Conservation (phyloP, 1,140 invertebrate genomes). For the Agrilus planipennis region DNA sequence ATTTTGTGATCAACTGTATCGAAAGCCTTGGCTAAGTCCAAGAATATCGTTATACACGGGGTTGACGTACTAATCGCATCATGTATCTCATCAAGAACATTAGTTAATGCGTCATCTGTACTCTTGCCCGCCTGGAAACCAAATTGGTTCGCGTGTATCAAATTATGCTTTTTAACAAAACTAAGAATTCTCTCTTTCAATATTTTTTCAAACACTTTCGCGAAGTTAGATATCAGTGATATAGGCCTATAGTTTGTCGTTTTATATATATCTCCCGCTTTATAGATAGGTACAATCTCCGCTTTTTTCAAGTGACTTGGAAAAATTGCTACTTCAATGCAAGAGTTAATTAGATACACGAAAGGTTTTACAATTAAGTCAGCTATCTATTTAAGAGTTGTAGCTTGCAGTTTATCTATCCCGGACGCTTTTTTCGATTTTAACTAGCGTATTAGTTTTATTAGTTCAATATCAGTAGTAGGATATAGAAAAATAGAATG, state of each 20-base stretch:
- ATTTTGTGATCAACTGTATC: conserved; percentile 7
- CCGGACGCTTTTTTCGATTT: too few relatives aligned
- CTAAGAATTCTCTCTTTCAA: background rate
- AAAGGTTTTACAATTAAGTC: too few relatives aligned
- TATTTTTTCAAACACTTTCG: conserved; percentile 3
- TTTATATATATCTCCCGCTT: background rate
- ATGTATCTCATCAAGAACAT: background rate
- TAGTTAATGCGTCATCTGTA: background rate
- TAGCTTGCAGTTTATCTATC: conserved; percentile 1
- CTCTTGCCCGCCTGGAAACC: background rate
- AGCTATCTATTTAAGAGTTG: background rate
- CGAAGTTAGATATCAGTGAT: background rate
- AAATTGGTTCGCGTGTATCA: background rate
- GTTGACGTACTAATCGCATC: background rate
- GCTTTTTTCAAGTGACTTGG: too few relatives aligned
- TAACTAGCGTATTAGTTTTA: background rate
- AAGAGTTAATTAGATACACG: too few relatives aligned
- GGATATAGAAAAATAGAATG: conserved; percentile 2
- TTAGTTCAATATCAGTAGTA: background rate
- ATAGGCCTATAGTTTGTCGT: background rate
- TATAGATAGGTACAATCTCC: too few relatives aligned
- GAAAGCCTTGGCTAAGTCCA: conserved; percentile 10
- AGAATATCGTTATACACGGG: background rate
- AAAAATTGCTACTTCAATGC: too few relatives aligned
- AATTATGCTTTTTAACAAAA: background rate